Conservation (phyloP, 1,140 invertebrate species). For the Euwallacea similis region DNA sequence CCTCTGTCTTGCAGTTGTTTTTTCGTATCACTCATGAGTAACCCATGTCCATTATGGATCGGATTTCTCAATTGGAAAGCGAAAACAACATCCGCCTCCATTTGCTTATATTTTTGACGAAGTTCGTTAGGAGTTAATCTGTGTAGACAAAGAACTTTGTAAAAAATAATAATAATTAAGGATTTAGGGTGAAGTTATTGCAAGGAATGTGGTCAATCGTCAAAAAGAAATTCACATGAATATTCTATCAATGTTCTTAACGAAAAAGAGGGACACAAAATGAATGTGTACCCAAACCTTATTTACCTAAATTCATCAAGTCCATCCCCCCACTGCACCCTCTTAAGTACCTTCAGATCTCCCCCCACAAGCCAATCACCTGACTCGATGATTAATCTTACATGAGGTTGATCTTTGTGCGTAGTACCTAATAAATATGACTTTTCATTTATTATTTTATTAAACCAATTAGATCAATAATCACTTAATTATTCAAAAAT, state of each 20-base stretch:
- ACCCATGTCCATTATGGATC: constrained; percentile 98
- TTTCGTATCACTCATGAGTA: constrained; percentile 96
- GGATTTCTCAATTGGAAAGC: constrained; percentile 98
- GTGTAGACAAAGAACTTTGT: not conserved
- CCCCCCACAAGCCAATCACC: constrained; percentile 97
- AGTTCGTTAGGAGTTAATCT: constrained; percentile 90
- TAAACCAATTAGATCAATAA: not conserved
- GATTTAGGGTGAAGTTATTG: not conserved
- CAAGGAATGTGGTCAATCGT: too few species aligned
- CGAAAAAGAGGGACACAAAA: not conserved
- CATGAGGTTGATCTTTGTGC: constrained; percentile 87
- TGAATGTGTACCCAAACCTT: not conserved
- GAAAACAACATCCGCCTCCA: constrained; percentile 94
- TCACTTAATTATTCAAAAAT: too few species aligned
- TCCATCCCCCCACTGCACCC: constrained; percentile 93
- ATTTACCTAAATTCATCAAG: constrained; percentile 82
- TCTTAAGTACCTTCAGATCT: constrained; percentile 89
- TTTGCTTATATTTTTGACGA: constrained; percentile 75
- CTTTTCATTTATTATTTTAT: not conserved
- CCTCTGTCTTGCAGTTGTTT: constrained; percentile 80
- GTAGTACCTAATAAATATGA: constrained; percentile 59
- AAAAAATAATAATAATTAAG: not conserved
- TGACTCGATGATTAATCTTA: constrained; percentile 90
- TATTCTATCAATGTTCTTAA: too few species aligned
- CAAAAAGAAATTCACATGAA: too few species aligned